Evolutionary conservation across 1,140 invertebrate genomes (phyloP).

Genomic region (Monochamus saltuarius): DNA sequence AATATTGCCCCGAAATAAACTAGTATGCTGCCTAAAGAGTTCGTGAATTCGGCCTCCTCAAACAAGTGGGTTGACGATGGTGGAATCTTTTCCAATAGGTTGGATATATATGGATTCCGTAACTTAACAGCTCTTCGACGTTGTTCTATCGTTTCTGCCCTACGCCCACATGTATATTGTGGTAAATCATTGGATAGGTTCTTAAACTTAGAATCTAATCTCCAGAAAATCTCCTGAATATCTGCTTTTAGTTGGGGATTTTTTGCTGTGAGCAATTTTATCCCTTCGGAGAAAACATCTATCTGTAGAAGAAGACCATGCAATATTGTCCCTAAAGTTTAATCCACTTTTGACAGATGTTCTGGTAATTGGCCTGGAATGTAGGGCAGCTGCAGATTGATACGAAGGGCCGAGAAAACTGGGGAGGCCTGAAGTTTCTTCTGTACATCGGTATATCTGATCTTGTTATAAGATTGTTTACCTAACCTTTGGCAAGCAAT

Average conservation of each 20-base stretch:
- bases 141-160: constrained; percentile 20
- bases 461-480: constrained; percentile 32
- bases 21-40: too few species aligned
- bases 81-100: constrained; percentile 6
- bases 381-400: too few species aligned
- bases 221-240: background rate
- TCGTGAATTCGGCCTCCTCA: background rate
- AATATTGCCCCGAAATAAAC: too few species aligned
- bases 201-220: background rate
- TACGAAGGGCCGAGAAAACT: too few species aligned
- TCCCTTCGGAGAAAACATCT: background rate
- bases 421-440: constrained; percentile 33
- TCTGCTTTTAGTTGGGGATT: constrained; percentile 16
- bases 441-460: constrained; percentile 34
- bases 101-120: background rate
- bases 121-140: background rate
- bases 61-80: constrained; percentile 13
- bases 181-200: constrained; percentile 13
- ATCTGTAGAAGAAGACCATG: too few species aligned
- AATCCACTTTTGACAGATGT: constrained; percentile 8
- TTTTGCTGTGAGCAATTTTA: background rate
- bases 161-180: constrained; percentile 18
- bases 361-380: too few species aligned
- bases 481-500: constrained; percentile 29
- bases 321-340: constrained; percentile 28